Evolutionary conservation across 2,113 vertebrate genomes (phyloP).

Genomic region (Corydoras sp.): DNA sequence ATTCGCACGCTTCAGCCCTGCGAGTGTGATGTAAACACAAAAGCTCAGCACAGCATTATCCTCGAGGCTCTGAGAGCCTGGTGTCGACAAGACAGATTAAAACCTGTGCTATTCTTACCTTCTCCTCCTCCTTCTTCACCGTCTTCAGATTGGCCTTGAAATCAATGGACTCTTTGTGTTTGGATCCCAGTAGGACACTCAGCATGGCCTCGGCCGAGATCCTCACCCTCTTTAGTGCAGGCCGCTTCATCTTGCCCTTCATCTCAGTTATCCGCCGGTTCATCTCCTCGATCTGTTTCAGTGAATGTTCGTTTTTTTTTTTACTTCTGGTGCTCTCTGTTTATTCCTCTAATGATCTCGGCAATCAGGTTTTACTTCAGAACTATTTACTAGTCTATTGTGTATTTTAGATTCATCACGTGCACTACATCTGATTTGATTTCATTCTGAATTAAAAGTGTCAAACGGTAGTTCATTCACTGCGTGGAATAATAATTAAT

Average conservation of each 20-base stretch:
- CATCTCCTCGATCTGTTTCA: constrained; percentile 19
- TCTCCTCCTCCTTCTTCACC: constrained; percentile 73
- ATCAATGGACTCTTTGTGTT: constrained; percentile 60
- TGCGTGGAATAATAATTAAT: too few relatives aligned
- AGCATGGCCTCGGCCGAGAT: constrained; percentile 67
- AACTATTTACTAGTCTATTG: too few relatives aligned
- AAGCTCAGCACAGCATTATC: background rate
- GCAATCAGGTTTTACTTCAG: too few relatives aligned
- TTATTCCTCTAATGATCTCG: too few relatives aligned
- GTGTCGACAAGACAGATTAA: background rate
- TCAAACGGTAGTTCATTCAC: too few relatives aligned
- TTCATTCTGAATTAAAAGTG: too few relatives aligned
- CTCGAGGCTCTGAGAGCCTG: background rate
- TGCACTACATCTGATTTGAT: too few relatives aligned
- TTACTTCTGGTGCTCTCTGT: too few relatives aligned
- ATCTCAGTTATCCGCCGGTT: constrained; percentile 46
- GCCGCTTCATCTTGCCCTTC: constrained; percentile 58
- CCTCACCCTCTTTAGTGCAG: constrained; percentile 66
- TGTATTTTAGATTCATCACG: too few relatives aligned
- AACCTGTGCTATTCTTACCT: constrained; percentile 48
- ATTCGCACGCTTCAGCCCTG: background rate
- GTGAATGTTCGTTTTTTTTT: background rate
- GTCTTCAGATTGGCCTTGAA: constrained; percentile 72
- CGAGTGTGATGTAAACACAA: background rate
- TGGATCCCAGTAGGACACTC: constrained; percentile 55